These are phyloP conservation scores for Eubasilissa regina DNA, from an alignment of 1,140 invertebrate genomes.

Conservation along the genomic window DNA sequence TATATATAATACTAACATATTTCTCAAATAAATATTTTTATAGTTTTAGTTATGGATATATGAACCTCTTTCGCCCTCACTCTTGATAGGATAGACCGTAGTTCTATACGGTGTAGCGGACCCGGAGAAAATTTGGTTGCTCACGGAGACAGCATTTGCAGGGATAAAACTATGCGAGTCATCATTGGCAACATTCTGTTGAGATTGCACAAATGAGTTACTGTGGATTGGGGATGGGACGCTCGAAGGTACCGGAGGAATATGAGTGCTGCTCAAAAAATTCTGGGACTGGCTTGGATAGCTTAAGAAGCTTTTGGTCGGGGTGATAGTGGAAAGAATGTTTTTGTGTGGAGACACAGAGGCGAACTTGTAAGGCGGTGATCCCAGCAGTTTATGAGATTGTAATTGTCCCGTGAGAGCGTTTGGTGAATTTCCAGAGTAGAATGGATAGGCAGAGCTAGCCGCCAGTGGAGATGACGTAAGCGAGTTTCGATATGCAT, in stretches of 20 bases:
- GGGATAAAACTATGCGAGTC: neutral
- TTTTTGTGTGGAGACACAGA: neutral
- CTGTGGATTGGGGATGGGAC: neutral
- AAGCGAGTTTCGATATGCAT: conserved; percentile 25
- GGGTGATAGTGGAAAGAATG: neutral
- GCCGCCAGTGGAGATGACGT: conserved; percentile 1
- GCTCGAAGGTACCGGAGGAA: neutral
- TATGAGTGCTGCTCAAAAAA: neutral
- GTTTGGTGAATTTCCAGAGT: neutral
- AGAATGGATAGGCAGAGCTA: conserved; percentile 7
- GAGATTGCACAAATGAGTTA: conserved; percentile 3
- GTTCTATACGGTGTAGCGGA: conserved; percentile 12
- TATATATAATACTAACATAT: too few relatives aligned
- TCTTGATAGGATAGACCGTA: conserved; percentile 47
- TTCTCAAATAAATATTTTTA: too few relatives aligned
- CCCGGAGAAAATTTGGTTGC: conserved; percentile 21
- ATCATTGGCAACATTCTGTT: neutral
- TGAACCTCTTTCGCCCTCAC: conserved; percentile 57
- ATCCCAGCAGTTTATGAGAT: neutral
- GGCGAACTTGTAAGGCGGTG: conserved; percentile 11
- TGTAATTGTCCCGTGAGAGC: neutral
- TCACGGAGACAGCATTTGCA: neutral
- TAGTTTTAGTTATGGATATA: neutral
- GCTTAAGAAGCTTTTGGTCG: conserved; percentile 5
- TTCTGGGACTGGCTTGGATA: neutral